Evolutionary conservation across 1,140 invertebrate genomes (phyloP), one percentile per base, ranked within the genome.

Genomic region (Metopolophium dirhodum): DNA sequence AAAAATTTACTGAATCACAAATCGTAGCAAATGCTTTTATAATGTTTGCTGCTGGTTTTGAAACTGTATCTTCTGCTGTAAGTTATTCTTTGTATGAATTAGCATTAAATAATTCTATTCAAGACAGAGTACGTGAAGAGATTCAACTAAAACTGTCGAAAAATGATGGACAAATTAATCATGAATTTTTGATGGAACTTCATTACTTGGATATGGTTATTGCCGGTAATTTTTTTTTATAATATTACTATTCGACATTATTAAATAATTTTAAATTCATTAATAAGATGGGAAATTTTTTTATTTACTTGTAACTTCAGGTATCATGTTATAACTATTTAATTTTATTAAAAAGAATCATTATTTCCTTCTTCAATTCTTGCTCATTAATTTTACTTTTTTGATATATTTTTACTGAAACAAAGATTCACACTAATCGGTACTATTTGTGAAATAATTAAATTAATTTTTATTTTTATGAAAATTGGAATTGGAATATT

Each of bases 201-300:
- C n/a, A 86, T 86, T 86, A 86, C 14, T n/a, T 86, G 23, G 85
- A 86, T 45, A 86, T 86, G 85, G 85, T 47, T 45, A 47, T 86
- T n/a, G 85, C 85, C 18, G 85, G 85, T 86, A n/a, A 47, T 47
- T 86, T 86, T 45, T 37, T 23, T 7, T 45, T 45, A 14, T 18
- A n/a, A n/a, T 35, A 18, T 6, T 77, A 20, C 11, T 1, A 77
- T 77, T 77, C 30, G 11, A n/a, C n/a, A 77, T 18, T 6, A 35
- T 18, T 77, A 35, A 77, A 0, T 30, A 0, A 61, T 61, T 57
- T 26, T 30, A 30, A 14, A 30, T 18, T 77, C 18, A 18, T 26
- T 30, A 23, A 14, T 4, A 11, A 4, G 30, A 14, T 68, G 0
- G n/a, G n/a, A 3, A 14, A 3, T 3, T 14, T 68, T 68, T 30